Percentiles rank a stretch among this genome's conserved stretches.
Evolutionary conservation across 1,140 invertebrate species (phyloP).

Genomic region (Limonius californicus): DNA sequence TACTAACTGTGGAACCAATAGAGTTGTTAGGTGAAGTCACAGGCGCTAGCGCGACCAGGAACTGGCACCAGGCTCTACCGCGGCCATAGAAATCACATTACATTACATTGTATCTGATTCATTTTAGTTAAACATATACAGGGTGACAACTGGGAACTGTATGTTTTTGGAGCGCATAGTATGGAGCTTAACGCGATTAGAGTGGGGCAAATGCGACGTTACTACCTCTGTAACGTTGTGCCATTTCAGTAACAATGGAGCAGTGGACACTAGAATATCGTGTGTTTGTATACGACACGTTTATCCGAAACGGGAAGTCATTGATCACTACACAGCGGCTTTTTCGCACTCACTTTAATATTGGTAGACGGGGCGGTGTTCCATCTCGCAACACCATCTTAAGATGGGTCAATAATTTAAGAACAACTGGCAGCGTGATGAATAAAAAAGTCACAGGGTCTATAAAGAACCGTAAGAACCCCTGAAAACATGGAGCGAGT

Average conservation of each 20-base stretch:
- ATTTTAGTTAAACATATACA: background rate
- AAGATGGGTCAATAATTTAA: conserved; percentile 1
- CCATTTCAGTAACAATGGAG: conserved; percentile 13
- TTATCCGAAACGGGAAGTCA: conserved; percentile 4
- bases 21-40: too few relatives aligned
- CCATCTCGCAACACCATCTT: conserved; percentile 4
- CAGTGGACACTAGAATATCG: conserved; percentile 9
- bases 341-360: conserved; percentile 9
- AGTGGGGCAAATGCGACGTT: background rate
- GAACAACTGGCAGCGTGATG: background rate
- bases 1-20: too few relatives aligned
- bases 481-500: conserved; percentile 7
- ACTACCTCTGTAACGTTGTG: conserved; percentile 5
- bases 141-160: background rate
- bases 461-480: conserved; percentile 15
- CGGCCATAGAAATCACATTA: too few relatives aligned
- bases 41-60: too few relatives aligned
- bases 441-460: conserved; percentile 8
- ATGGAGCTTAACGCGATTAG: background rate
- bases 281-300: conserved; percentile 7
- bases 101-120: too few relatives aligned
- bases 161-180: background rate
- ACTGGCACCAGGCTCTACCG: too few relatives aligned
- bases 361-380: conserved; percentile 8
- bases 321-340: conserved; percentile 9